Base-by-base conservation (phyloP, 2,113 vertebrate species). In the Entosphenus tridentatus region DNA sequence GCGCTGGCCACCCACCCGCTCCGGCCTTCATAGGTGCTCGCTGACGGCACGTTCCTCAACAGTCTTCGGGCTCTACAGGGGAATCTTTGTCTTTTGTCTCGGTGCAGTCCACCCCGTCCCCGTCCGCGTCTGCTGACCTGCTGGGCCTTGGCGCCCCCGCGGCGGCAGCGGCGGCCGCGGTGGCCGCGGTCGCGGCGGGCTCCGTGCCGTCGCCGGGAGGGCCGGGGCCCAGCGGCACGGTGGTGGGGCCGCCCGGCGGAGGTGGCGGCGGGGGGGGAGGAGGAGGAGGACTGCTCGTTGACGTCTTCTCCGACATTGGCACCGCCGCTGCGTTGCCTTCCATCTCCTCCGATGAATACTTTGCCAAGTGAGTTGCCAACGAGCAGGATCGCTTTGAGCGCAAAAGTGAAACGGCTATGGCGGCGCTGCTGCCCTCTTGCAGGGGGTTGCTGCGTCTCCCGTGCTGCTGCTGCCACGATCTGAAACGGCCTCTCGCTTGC, bases 121-220 rank as follows among this genome's bases (percentile, higher is more conserved):
- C 88, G 2, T 91, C 88, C 4, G 84, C 88, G 0, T 91, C 88
- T 5, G 84, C 88, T 0, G 87, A 92, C 74, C 83, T 92, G 21
- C 78, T 92, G 2, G 86, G 86, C 57, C 82, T 91, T 56, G 84
- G 87, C 68, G 78, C 85, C 1, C 76, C 81, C 9, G 81, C 81
- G 68, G 78, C 83, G 1, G 71, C 79, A 0, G 74, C 71, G 0
- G 75, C 77, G 8, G 72, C 80, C 1, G 73, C 78, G 0, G 79
- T 80, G 2, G 39, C 39, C 39, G 55, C 80, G 21, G 75, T 39
- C 39, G 39, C 39, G 39, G 39, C 39, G 5, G 39, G 39, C 39
- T 90, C 88, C 1, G 87, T 87, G 2, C 39, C 39, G 39, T 39
- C 39, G 39, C 89, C 88, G 3, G 84, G 87, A 0, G 87, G 90